Evolutionary conservation across 2,113 vertebrate genomes (phyloP), one percentile per base, ranked within the genome.

Genomic region (Phaetusa simplex): DNA sequence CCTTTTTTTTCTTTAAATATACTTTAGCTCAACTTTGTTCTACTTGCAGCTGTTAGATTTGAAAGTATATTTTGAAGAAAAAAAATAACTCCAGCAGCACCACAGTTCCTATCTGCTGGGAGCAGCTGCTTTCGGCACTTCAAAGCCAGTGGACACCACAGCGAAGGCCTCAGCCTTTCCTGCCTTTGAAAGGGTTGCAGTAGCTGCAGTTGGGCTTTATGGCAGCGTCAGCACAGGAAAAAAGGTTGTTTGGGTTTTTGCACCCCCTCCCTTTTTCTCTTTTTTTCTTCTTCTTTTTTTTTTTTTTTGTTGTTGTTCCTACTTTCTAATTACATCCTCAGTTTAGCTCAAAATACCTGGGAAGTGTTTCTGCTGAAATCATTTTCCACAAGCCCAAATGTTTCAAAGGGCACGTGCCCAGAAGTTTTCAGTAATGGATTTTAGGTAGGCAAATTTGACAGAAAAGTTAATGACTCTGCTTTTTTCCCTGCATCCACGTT

Each of bases 81-180:
- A 72, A 93, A 93, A 89, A 91, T 49, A 91, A 82, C 89, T 96
- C n/a, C 93, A 88, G 72, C 70, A 94, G 88, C 86, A 86, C 87
- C 92, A 92, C 45, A 90, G 91, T 95, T 95, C 82, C 97, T 97
- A 97, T 97, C 97, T 97, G 93, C 95, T 95, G 94, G 97, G 96
- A 97, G 93, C 97, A 97, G 97, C 96, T 97, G 97, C 95, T 97
- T 40, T 81, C 72, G 90, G 93, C 94, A 95, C 97, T 97, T 97
- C 97, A 97, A 97, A 97, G 96, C 87, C 86, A 32, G 74, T 92
- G 97, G 95, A 93, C 96, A 95, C 97, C 95, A 96, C 91, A 94
- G 95, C 12, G 94, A 91, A 96, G 97, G 91, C 96, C 96, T 90
- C 96, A 94, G 97, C 95, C 90, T 97, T 97, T 97, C 97, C 96